phyloP scores from a whole-genome alignment of 2,113 vertebrate species.

The Numenius arquata region DNA sequence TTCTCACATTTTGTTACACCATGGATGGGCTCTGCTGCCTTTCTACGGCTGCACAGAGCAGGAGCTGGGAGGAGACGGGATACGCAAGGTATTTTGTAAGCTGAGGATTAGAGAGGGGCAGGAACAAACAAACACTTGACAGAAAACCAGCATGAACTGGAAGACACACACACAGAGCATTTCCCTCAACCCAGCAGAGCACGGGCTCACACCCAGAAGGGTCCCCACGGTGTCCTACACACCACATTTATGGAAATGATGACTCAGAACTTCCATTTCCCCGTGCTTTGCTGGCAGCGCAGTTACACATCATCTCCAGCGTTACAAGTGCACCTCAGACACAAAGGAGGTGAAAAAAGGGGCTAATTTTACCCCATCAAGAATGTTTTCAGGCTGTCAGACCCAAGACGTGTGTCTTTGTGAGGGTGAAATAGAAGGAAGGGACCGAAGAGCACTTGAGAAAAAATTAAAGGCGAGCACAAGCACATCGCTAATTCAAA shows the following conservation, averaged over 20 bases:
- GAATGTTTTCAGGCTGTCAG: background rate
- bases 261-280: background rate
- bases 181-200: background rate
- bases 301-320: background rate
- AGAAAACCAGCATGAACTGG: background rate
- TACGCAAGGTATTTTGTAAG: background rate
- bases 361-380: background rate
- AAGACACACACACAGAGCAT: background rate
- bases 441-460: background rate
- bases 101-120: background rate
- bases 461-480: conserved; percentile 8
- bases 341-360: background rate
- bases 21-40: background rate
- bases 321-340: background rate
- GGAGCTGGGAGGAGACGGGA: background rate
- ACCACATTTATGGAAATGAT: background rate
- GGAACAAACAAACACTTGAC: background rate
- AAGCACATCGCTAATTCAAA: background rate
- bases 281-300: rapidly evolving
- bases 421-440: background rate
- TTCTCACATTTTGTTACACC: background rate
- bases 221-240: background rate
- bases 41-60: background rate
- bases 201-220: rapidly evolving
- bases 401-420: background rate